Evolutionary conservation across 2,888 invertebrate species (phyloP).

Genomic region (Heliconius hortense): DNA sequence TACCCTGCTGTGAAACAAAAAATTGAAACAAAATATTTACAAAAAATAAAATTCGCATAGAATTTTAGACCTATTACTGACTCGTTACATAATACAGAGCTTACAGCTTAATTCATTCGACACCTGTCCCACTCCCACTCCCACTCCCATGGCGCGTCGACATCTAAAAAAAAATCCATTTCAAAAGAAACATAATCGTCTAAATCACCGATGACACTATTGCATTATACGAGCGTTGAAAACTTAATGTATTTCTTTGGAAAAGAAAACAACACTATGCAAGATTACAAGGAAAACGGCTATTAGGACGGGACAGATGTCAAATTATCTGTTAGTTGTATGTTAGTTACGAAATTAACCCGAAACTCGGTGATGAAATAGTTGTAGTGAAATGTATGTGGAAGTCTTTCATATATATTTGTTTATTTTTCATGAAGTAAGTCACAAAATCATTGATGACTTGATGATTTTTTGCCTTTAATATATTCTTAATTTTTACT

Average conservation of each 20-base stretch:
- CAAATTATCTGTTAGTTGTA: constrained; percentile 24
- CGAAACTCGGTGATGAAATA: not conserved
- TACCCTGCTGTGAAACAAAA: too few relatives aligned
- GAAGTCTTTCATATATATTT: not conserved
- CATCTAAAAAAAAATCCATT: constrained; percentile 5
- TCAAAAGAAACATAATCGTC: constrained; percentile 30
- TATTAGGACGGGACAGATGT: constrained; percentile 40
- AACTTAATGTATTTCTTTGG: constrained; percentile 14
- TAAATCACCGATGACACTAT: constrained; percentile 31
- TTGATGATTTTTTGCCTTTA: too few relatives aligned
- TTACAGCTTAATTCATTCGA: not conserved
- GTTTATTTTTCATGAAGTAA: not conserved
- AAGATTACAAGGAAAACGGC: constrained; percentile 38
- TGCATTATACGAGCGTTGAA: constrained; percentile 3
- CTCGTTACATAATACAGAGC: not conserved
- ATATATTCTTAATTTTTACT: too few relatives aligned
- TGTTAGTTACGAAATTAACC: not conserved
- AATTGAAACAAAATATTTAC: too few relatives aligned
- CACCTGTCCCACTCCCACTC: constrained; percentile 1
- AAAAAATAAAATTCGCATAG: not conserved
- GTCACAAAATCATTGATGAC: too few relatives aligned
- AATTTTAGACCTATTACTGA: not conserved
- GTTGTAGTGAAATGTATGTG: not conserved
- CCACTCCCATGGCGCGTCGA: not conserved
- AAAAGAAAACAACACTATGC: constrained; percentile 4